Evolutionary conservation across 2,888 invertebrate species (phyloP), one percentile per base, ranked within the genome.

Genomic region (Eupsilia transversa): DNA sequence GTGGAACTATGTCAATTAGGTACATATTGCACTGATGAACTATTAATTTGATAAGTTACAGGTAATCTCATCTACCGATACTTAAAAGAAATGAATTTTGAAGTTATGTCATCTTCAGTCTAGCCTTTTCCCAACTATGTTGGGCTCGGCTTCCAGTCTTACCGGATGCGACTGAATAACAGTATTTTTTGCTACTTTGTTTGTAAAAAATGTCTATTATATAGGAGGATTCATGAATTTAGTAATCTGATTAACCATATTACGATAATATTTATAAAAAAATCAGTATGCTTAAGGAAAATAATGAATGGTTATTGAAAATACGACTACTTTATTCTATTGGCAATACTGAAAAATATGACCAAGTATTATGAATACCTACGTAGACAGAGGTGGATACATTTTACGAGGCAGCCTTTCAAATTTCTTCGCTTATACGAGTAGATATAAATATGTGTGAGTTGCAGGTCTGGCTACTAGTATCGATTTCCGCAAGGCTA

Each of bases 401-500:
- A 83, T 86, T 88, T 88, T 86, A 88, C 83, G 85, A 87, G 84
- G 77, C 77, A 85, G 76, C 84, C 87, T 88, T 87, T 87, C 83
- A 86, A 89, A 90, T 90, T 87, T 88, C 87, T 88, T 85, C 83
- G 79, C 76, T 78, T 77, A 82, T 81, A 85, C 81, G 82, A 79
- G 76, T 79, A 84, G 77, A 86, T 86, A 88, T 87, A 88, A 87
- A 88, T 87, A 86, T 85, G 82, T 85, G 80, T 85, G 80, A 86
- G 88, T 83, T 90, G 90, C 89, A 90, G 87, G 87, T 87, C 86
- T 85, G 87, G 85, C 87, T 83, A 87, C 86, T 88, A 82, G 87
- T 92, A 92, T 92, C 87, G 92, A 92, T 92, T 91, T 89, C 87
- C 84, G 81, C 79, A 86, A 86, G 82, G 80, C 88, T 89, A 84